Evolutionary conservation across 1,140 invertebrate genomes (phyloP), one percentile per base, ranked within the genome.

Genomic region (Drosophila subobscura): DNA sequence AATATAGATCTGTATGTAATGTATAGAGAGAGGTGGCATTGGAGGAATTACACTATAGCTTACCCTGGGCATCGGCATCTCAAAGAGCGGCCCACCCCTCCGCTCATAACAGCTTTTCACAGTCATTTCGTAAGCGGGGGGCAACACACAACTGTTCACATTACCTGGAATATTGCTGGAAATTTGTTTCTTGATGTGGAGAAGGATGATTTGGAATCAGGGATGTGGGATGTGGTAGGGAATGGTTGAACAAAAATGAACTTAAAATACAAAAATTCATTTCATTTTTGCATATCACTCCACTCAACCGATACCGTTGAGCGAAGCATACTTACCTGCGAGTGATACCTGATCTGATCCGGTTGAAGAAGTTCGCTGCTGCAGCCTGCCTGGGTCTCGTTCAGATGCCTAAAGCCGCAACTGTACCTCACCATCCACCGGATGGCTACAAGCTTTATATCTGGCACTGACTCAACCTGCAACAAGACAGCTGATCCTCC

Each of bases 301-400:
- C 77, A 81, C 80, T 57, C 81, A 88, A 86, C 89, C 89, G 89
- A 91, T 91, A 91, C 89, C 85, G 89, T 84, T 55, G 64, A 73
- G 78, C 89, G 83, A 86, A 90, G 89, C 60, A 91, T 91, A 91
- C 89, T 89, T 75, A 91, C 89, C 89, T 91, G 81, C 16, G 16
- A 10, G 14, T 45, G 27, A 20, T 16, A 46, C 49, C 23, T 2
- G 29, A 54, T 51, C 23, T 20, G 25, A 16, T 27, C 22, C 4
- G 8, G n/a, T 41, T 25, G 4, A 16, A 45, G 23, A 23, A 22
- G 12, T 44, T 5, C 20, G 7, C 16, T 37, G 14, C n/a, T 16
- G 44, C 23, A 40, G 59, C 33, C 45, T 46, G 47, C n/a, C 25
- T 45, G 46, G 22, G 51, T 66, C 61, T 27, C 25, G 42, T 56